phyloP scores from a whole-genome alignment of 2,888 invertebrate species.

The Aquatica leii region DNA sequence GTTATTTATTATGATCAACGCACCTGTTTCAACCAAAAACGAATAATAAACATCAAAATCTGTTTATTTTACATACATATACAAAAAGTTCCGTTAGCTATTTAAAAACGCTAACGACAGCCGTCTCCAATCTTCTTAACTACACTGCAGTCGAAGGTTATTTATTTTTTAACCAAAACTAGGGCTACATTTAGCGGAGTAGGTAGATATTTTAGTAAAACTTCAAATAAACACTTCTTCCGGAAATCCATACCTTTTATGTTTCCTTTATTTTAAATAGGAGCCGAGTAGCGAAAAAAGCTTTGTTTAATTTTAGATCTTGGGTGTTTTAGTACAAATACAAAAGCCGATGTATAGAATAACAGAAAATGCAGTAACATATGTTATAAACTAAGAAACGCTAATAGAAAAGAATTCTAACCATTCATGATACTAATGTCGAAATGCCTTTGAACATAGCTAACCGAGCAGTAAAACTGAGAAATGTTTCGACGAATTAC shows the following conservation, averaged over 20 bases:
- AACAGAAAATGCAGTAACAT: constrained; percentile 12
- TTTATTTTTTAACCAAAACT: constrained; percentile 53
- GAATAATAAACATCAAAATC: constrained; percentile 26
- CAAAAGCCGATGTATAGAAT: no score
- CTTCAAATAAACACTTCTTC: constrained; percentile 34
- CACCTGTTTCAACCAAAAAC: constrained; percentile 23
- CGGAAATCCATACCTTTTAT: constrained; percentile 24
- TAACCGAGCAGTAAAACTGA: constrained; percentile 22
- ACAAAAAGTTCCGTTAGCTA: constrained; percentile 33
- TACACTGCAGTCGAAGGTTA: constrained; percentile 43
- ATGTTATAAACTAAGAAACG: constrained; percentile 21
- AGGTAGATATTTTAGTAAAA: constrained; percentile 30
- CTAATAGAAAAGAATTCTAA: constrained; percentile 20
- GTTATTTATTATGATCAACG: constrained; percentile 4
- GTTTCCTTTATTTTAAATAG: constrained; percentile 9
- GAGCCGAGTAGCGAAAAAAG: neutral
- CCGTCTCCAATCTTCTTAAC: constrained; percentile 48
- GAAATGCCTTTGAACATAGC: constrained; percentile 23
- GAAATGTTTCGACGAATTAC: constrained; percentile 20
- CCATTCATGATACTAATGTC: constrained; percentile 20
- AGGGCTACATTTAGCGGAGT: constrained; percentile 29
- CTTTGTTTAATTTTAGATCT: neutral
- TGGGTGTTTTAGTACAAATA: no score
- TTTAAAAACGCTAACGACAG: constrained; percentile 42
- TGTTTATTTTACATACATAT: constrained; percentile 25